phyloP scores from a whole-genome alignment of 1,140 invertebrate genomes.

The Dinothrombium tinctorium region DNA sequence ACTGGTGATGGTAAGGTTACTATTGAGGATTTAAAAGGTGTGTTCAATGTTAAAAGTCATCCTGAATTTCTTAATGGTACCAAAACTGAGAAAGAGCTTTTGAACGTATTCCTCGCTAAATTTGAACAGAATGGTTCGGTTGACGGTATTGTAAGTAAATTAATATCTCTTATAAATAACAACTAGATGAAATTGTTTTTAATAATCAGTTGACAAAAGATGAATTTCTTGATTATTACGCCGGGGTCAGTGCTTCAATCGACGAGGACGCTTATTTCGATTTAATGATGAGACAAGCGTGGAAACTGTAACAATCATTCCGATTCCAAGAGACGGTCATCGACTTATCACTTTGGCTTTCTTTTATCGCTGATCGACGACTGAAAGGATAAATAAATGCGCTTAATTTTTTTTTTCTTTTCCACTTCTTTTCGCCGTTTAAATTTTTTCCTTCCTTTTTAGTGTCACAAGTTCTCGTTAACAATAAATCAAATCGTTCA shows the following conservation, averaged over 20 bases:
- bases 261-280: constrained; percentile 85
- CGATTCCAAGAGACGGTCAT: too few species aligned
- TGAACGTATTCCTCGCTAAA: constrained; percentile 58
- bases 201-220: constrained; percentile 53
- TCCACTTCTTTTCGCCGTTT: too few species aligned
- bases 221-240: constrained; percentile 83
- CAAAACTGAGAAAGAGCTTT: constrained; percentile 57
- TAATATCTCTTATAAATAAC: not conserved
- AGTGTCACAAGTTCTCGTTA: too few species aligned
- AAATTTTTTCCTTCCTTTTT: too few species aligned
- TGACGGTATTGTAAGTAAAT: constrained; percentile 46
- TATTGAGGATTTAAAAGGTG: constrained; percentile 50
- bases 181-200: not conserved
- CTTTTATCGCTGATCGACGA: too few species aligned
- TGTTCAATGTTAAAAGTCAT: constrained; percentile 55
- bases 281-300: constrained; percentile 80
- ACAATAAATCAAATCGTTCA: too few species aligned
- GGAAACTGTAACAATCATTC: constrained; percentile 51
- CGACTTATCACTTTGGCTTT: too few species aligned
- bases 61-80: constrained; percentile 67
- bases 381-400: too few species aligned
- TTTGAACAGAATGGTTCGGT: constrained; percentile 55
- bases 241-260: constrained; percentile 71
- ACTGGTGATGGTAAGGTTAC: constrained; percentile 61
- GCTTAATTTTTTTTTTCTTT: too few species aligned